These are phyloP conservation scores for Zele albiditarsus DNA, from an alignment of 2,888 invertebrate species.

Conservation along the genomic window DNA sequence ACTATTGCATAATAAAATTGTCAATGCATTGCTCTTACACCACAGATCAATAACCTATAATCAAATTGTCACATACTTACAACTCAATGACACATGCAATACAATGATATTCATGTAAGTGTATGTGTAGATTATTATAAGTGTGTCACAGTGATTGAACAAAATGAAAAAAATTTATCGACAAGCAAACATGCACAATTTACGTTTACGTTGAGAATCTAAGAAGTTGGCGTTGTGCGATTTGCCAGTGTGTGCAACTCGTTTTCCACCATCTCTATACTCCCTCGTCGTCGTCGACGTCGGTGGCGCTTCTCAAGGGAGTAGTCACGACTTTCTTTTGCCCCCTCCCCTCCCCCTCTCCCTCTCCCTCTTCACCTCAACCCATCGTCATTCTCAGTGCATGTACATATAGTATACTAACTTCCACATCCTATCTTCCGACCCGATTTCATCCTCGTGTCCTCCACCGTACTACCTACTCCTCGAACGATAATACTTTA, in stretches of 20 bases:
- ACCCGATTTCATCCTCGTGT: slow-evolving; percentile 42
- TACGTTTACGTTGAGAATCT: slow-evolving; percentile 26
- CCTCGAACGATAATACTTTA: slow-evolving; percentile 45
- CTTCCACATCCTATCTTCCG: slow-evolving; percentile 33
- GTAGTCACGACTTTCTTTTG: slow-evolving; percentile 42
- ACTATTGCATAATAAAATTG: no score
- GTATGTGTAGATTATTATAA: background rate
- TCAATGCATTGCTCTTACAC: no score
- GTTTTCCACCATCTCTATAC: slow-evolving; percentile 25
- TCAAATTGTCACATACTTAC: no score
- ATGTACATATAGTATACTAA: background rate
- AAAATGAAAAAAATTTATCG: slow-evolving; percentile 33
- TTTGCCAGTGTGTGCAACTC: slow-evolving; percentile 38
- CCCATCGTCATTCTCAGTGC: background rate
- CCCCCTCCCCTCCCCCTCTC: background rate
- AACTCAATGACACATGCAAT: no score
- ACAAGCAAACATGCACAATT: slow-evolving; percentile 38
- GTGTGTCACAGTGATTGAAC: slow-evolving; percentile 13
- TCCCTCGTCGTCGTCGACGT: background rate
- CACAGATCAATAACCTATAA: no score
- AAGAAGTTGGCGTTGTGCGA: slow-evolving; percentile 26
- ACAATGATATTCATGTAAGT: background rate
- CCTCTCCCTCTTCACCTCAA: background rate
- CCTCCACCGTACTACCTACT: slow-evolving; percentile 41
- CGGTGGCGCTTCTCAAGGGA: slow-evolving; percentile 38